Evolutionary conservation across 2,113 vertebrate genomes (phyloP), one percentile per base, ranked within the genome.

Genomic region (Ammodytes dubius): DNA sequence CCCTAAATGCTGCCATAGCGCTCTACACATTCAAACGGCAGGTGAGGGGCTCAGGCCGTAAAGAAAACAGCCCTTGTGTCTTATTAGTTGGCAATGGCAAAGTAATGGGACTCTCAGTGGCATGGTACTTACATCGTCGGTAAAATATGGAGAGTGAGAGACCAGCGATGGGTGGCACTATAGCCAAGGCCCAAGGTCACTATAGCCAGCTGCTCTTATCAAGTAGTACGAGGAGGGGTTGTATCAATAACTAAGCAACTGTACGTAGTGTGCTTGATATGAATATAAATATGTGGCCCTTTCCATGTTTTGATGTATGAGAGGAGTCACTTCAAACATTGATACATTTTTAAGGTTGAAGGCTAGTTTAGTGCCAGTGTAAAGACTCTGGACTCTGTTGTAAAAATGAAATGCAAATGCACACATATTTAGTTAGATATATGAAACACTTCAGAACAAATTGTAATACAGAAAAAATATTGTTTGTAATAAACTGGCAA

Each of bases 1-100:
- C 60, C 73, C 65, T 60, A 66, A 45, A 84, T 70, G 77, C 5
- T 56, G 52, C 64, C 54, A 17, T 35, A 60, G 56, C 17, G 0
- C 17, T 37, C 57, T 61, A 17, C n/a, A 52, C 47, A 47, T 46
- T 59, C 43, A n/a, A 52, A 6, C 11, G 68, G 57, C 66, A 50
- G 71, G 49, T 60, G 56, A 74, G 27, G 50, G 49, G 58, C 71
- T 17, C 1, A 4, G 17, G 53, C 63, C 74, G 19, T 83, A 70
- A 76, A 78, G 66, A 71, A 68, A 49, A 65, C 52, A 73, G 71
- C 84, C 63, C 80, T 19, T 54, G 82, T 84, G 79, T 70, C 74
- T 83, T 82, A 83, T 79, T 86, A 77, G 59, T 8, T 42, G 46
- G 43, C 57, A 61, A 68, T 82, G 65, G 17, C 46, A 73, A 59